Evolutionary conservation across 2,113 vertebrate species (phyloP).

Genomic region (Chamaetylas fuelleborni): DNA sequence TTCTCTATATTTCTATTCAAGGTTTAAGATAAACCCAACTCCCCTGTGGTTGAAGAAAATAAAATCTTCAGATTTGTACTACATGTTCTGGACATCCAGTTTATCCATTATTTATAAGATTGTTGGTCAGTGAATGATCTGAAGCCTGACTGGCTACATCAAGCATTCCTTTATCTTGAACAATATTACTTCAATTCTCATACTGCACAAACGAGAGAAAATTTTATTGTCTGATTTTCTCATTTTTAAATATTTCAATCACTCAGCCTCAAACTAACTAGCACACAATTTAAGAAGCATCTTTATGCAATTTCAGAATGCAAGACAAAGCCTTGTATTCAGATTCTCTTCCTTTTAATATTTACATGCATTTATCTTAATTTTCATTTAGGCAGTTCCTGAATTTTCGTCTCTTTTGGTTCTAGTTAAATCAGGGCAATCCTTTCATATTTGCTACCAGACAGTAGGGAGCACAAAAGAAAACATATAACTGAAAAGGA

Average conservation of each 20-base stretch:
- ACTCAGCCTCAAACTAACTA: background rate
- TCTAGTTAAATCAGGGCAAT: background rate
- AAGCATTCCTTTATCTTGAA: background rate
- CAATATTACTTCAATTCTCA: background rate
- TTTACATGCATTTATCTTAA: background rate
- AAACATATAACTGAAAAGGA: background rate
- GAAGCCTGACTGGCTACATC: background rate
- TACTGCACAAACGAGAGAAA: background rate
- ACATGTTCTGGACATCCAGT: background rate
- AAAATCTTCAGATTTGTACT: background rate
- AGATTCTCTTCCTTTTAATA: background rate
- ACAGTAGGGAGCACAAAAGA: background rate
- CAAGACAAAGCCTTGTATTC: background rate
- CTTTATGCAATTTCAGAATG: background rate
- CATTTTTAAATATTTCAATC: background rate
- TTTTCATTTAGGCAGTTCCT: background rate
- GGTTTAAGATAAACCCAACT: background rate
- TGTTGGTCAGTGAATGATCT: background rate
- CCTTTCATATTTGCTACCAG: background rate
- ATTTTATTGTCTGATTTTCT: background rate
- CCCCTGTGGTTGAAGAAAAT: background rate
- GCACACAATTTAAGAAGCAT: background rate
- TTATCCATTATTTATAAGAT: background rate
- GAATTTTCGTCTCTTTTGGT: background rate
- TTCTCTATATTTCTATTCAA: background rate